phyloP scores from a whole-genome alignment of 2,113 vertebrate species.

The Chitala chitala region DNA sequence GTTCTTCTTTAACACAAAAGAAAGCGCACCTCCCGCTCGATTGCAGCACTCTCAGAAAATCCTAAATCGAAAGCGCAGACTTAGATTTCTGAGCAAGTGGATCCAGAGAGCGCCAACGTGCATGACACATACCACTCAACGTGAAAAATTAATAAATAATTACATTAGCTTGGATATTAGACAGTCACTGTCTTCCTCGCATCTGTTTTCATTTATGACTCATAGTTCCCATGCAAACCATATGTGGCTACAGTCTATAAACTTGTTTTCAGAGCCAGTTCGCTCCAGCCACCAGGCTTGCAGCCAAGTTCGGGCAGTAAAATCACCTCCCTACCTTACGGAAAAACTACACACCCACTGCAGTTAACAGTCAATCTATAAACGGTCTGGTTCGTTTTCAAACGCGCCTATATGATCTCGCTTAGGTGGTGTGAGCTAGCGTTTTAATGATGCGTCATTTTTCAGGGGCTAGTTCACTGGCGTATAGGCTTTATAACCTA shows the following conservation, averaged over 20 bases:
- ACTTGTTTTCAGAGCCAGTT: conserved; percentile 47
- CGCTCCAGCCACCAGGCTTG: conserved; percentile 43
- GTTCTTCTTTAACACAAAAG: neutral
- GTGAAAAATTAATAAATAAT: conserved; percentile 38
- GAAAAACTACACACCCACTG: conserved; percentile 55
- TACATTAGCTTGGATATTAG: conserved; percentile 37
- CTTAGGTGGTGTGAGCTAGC: neutral
- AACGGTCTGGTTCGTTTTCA: conserved; percentile 41
- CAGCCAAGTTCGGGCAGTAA: conserved; percentile 55
- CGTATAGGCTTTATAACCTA: conserved; percentile 5
- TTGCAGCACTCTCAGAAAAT: neutral
- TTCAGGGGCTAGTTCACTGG: neutral
- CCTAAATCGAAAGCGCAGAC: neutral
- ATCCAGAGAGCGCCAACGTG: neutral
- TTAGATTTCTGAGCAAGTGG: neutral
- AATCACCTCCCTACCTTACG: conserved; percentile 52
- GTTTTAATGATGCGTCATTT: conserved; percentile 12
- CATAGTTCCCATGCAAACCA: conserved; percentile 57
- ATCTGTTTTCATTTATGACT: conserved; percentile 66
- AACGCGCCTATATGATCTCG: neutral
- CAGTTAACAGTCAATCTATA: conserved; percentile 53
- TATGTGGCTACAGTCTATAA: conserved; percentile 53
- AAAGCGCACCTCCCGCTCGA: neutral
- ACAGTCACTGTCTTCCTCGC: conserved; percentile 51
- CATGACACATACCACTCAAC: neutral